Evolutionary conservation across 2,888 invertebrate species (phyloP), one percentile per base, ranked within the genome.

Genomic region (Linnaemya tessellans): DNA sequence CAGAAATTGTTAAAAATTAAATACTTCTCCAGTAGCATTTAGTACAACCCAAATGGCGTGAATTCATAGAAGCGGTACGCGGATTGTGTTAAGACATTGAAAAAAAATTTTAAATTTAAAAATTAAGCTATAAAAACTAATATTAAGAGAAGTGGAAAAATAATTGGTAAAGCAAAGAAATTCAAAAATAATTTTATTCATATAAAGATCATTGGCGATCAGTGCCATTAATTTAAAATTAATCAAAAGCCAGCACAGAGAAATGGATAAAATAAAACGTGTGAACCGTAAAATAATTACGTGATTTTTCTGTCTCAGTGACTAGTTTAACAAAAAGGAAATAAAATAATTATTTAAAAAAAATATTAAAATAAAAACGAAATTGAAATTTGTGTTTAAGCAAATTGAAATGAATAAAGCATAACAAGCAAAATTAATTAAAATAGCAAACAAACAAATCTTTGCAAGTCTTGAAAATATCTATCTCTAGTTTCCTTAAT

Each of bases 271-370:
- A 56, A 80, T 75, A 65, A 85, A 81, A 82, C 75, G 70, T 78
- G 70, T 62, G 71, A 82, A 85, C 65, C 85, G 79, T 82, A 82
- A 80, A 85, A 71, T 75, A 80, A 80, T 85, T 85, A 85, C 85
- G 85, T 85, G 85, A 85, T 85, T 80, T 83, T 78, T 84, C 80
- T 75, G 62, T 80, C 78, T 71, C 73, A 71, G 67, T 84, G 80
- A 67, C 81, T 78, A 67, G 60, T 56, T 74, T 70, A 84, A 58
- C 58, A 58, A 65, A 68, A 54, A 75, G 64, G 18, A 84, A 74
- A 70, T 56, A 60, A 74, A 68, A 70, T 20, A 58, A 58, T 56
- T 54, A 9, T 58, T 8, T 3, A 38, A 20, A 77, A 49, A 64
- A 22, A 64, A n/a, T 54, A 65, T 77, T 58, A 25, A 49, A 64